Conservation (phyloP, 2,888 invertebrate species). For the Chironomus riparius region DNA sequence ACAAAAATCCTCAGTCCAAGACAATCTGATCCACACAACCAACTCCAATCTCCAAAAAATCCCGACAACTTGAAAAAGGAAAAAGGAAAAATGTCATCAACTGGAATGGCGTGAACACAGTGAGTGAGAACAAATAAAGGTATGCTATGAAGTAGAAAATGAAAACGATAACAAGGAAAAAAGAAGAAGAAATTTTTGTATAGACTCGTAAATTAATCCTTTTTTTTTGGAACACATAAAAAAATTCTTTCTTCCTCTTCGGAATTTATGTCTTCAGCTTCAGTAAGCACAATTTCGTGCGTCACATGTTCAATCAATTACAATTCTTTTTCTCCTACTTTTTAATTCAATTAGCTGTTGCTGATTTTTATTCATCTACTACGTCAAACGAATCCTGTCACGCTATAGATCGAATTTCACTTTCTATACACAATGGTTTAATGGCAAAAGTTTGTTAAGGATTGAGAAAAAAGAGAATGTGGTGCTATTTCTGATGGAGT, state of each 20-base stretch:
- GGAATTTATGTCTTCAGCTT: constrained; percentile 19
- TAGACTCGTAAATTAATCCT: constrained; percentile 3
- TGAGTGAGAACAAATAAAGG: not conserved
- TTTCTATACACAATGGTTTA: too few species aligned
- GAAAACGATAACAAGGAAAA: not conserved
- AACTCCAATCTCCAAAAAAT: too few species aligned
- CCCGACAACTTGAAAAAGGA: too few species aligned
- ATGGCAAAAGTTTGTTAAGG: too few species aligned
- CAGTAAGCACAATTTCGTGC: not conserved
- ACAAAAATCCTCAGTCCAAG: too few species aligned
- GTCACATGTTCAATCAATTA: constrained; percentile 26
- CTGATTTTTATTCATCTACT: too few species aligned
- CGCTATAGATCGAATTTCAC: too few species aligned
- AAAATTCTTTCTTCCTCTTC: not conserved
- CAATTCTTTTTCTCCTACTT: not conserved
- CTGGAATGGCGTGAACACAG: not conserved
- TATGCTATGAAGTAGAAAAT: not conserved
- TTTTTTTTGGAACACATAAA: not conserved
- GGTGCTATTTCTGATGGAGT: too few species aligned
- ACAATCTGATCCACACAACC: too few species aligned
- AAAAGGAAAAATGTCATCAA: not conserved
- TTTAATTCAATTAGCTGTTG: constrained; percentile 18
- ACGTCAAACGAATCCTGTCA: too few species aligned
- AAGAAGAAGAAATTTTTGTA: not conserved
- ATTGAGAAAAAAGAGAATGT: too few species aligned